Evolutionary conservation across 2,888 invertebrate species (phyloP).

Genomic region (Ecliptopera silaceata): DNA sequence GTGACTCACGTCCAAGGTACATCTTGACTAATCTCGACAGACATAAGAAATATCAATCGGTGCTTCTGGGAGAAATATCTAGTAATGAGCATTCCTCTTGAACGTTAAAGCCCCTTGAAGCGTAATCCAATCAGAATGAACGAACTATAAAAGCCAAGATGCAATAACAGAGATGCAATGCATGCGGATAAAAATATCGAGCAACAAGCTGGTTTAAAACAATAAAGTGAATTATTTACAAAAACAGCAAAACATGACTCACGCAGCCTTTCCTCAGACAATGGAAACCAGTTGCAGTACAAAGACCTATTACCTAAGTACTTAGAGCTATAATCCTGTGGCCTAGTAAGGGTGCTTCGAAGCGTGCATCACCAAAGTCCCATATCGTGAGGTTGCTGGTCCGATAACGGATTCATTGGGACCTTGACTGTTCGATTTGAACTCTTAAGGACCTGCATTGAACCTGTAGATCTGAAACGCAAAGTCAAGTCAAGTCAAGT

Average conservation of each 20-base stretch:
- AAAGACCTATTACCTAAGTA: slow-evolving; percentile 4
- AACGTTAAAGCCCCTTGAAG: background rate
- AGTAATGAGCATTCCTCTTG: background rate
- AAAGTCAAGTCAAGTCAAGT: no score
- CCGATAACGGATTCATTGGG: slow-evolving; percentile 74
- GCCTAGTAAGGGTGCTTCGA: slow-evolving; percentile 32
- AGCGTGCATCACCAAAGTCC: slow-evolving; percentile 41
- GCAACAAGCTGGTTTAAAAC: slow-evolving; percentile 12
- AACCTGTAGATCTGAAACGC: background rate
- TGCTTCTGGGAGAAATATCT: background rate
- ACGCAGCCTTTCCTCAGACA: slow-evolving; percentile 42
- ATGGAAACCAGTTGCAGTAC: slow-evolving; percentile 42
- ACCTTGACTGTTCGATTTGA: slow-evolving; percentile 69
- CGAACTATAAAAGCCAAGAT: background rate
- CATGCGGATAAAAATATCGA: background rate
- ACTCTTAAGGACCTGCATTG: slow-evolving; percentile 52
- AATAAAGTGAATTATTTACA: slow-evolving; percentile 20
- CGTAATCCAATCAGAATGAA: background rate
- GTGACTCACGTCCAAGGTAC: no score
- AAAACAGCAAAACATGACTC: slow-evolving; percentile 36
- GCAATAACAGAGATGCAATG: background rate
- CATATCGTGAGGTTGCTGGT: slow-evolving; percentile 70
- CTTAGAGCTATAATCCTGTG: slow-evolving; percentile 32
- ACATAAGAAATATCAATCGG: background rate
- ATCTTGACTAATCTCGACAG: background rate